Conservation (phyloP, 1,140 invertebrate genomes). For the Thereuonema tuberculata region DNA sequence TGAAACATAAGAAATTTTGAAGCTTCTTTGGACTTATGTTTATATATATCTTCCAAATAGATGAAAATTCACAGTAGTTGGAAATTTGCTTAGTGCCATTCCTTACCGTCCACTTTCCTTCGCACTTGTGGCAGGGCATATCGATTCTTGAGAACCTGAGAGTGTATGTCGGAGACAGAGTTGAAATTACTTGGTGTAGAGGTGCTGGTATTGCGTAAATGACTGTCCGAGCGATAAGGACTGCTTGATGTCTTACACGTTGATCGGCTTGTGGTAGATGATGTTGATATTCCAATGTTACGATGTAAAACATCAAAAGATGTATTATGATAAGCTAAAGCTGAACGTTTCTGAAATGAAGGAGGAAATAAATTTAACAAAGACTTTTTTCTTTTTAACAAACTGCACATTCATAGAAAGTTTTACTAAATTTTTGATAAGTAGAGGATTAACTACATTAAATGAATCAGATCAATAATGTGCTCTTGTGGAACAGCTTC, state of each 20-base stretch:
- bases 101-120: slow-evolving; percentile 9
- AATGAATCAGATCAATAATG: no score
- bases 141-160: neutral
- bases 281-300: slow-evolving; percentile 88
- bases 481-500: no score
- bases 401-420: no score
- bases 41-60: no score
- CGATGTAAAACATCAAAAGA: slow-evolving; percentile 45
- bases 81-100: no score
- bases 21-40: no score
- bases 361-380: slow-evolving; percentile 9
- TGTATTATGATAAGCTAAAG: slow-evolving; percentile 60
- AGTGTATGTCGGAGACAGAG: slow-evolving; percentile 15
- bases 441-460: no score
- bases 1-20: no score
- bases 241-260: slow-evolving; percentile 88
- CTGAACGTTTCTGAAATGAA: slow-evolving; percentile 46
- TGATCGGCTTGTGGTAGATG: slow-evolving; percentile 81
- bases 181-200: slow-evolving; percentile 24
- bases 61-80: no score
- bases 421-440: no score
- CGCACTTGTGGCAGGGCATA: neutral
- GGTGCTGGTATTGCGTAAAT: slow-evolving; percentile 26
- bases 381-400: no score
- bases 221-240: slow-evolving; percentile 51